These are phyloP conservation scores for Panthera uncia DNA, from an alignment of 2,113 vertebrate genomes.

Conservation along the genomic window DNA sequence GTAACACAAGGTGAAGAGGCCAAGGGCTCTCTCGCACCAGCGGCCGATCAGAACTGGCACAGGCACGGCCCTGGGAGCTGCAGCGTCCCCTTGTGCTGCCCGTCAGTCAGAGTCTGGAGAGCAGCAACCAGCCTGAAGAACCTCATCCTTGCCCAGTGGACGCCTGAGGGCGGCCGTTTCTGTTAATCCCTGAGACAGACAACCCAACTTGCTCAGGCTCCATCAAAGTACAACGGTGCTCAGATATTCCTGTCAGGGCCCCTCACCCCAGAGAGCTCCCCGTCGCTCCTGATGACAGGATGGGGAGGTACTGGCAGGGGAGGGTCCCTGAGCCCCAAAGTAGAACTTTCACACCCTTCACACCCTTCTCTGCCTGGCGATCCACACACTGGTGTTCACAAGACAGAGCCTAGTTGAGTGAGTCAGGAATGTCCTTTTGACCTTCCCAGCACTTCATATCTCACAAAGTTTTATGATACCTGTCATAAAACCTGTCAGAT, in stretches of 20 bases:
- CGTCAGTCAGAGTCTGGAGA: neutral
- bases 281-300: neutral
- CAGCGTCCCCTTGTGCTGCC: neutral
- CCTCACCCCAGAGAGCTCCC: neutral
- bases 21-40: neutral
- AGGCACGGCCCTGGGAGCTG: neutral
- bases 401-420: too few relatives aligned
- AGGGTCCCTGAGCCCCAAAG: neutral
- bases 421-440: neutral
- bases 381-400: neutral
- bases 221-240: neutral
- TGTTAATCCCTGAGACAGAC: neutral
- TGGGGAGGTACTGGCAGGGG: neutral
- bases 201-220: neutral
- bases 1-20: neutral
- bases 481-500: neutral
- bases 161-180: neutral
- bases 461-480: neutral
- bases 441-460: neutral
- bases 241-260: neutral
- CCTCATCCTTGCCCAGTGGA: accelerated
- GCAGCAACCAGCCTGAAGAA: neutral
- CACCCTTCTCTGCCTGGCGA: neutral
- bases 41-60: accelerated
- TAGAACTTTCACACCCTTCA: too few relatives aligned